These are phyloP conservation scores for Erebia epiphron DNA, from an alignment of 2,888 invertebrate species.

Conservation along the genomic window DNA sequence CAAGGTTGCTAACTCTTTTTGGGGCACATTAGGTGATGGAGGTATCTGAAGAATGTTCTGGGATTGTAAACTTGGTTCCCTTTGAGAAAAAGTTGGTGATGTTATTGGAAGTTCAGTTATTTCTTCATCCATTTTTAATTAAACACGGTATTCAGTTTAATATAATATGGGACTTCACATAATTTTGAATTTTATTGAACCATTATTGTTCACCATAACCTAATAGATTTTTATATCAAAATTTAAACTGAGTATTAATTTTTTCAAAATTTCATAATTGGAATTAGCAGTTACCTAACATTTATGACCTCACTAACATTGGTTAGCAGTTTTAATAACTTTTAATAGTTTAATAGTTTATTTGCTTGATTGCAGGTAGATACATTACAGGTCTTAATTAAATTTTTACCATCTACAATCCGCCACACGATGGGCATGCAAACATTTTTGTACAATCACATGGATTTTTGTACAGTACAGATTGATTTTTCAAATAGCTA, in stretches of 20 bases:
- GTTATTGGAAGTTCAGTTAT: constrained; percentile 31
- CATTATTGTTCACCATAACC: constrained; percentile 51
- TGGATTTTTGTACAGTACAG: too few species aligned
- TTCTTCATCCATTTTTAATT: constrained; percentile 42
- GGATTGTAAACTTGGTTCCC: constrained; percentile 37
- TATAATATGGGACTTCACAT: constrained; percentile 33
- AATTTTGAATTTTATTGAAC: constrained; percentile 31
- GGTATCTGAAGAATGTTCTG: constrained; percentile 29
- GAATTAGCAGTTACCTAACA: background rate
- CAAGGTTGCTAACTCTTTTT: constrained; percentile 9
- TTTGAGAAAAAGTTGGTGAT: constrained; percentile 28
- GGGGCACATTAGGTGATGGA: constrained; percentile 4
- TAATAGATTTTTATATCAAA: constrained; percentile 48
- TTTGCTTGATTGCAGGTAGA: too few species aligned
- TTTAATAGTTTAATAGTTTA: too few species aligned
- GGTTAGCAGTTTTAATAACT: too few species aligned
- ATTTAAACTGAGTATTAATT: constrained; percentile 5
- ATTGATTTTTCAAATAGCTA: too few species aligned
- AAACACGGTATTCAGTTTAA: constrained; percentile 8
- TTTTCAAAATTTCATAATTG: constrained; percentile 5
- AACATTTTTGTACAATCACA: too few species aligned
- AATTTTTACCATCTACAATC: too few species aligned
- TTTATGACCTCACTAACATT: too few species aligned
- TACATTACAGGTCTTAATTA: too few species aligned
- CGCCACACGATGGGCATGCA: too few species aligned